Evolutionary conservation across 1,140 invertebrate genomes (phyloP).

Genomic region (Pseudomyrmex cubaensis): DNA sequence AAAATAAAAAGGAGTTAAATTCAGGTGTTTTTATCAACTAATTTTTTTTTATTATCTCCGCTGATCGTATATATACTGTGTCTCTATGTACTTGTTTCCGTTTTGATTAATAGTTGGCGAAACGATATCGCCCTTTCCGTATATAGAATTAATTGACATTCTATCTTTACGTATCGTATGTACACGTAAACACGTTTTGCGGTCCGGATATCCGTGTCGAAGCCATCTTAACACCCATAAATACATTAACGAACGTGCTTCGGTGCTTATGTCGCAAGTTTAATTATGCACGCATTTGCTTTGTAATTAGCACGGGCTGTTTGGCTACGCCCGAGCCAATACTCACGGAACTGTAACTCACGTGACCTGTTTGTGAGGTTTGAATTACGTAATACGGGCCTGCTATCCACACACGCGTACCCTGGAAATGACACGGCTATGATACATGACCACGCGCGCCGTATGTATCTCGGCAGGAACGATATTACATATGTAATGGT

Average conservation of each 20-base stretch:
- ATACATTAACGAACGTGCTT: constrained; percentile 48
- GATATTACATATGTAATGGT: constrained; percentile 32
- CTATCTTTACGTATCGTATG: neutral
- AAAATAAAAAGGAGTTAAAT: too few relatives aligned
- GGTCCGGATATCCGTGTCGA: constrained; percentile 31
- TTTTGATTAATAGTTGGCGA: too few relatives aligned
- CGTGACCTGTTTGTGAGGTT: constrained; percentile 70
- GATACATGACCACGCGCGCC: constrained; percentile 67
- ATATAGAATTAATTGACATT: constrained; percentile 21
- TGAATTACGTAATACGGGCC: constrained; percentile 73
- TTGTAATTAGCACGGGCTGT: constrained; percentile 72
- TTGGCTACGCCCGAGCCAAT: constrained; percentile 67
- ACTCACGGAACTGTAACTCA: constrained; percentile 72
- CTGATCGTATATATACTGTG: too few relatives aligned
- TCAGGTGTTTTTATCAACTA: too few relatives aligned
- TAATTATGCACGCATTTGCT: constrained; percentile 71
- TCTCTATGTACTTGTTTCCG: too few relatives aligned
- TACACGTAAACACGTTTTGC: neutral
- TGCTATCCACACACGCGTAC: constrained; percentile 48
- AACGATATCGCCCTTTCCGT: too few relatives aligned
- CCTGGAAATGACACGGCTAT: constrained; percentile 72
- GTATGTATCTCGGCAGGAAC: constrained; percentile 42
- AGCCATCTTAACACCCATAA: constrained; percentile 69
- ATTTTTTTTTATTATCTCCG: too few relatives aligned
- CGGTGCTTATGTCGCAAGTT: constrained; percentile 61